Conservation (phyloP, 2,888 invertebrate genomes). For the Tortricodes alternella region DNA sequence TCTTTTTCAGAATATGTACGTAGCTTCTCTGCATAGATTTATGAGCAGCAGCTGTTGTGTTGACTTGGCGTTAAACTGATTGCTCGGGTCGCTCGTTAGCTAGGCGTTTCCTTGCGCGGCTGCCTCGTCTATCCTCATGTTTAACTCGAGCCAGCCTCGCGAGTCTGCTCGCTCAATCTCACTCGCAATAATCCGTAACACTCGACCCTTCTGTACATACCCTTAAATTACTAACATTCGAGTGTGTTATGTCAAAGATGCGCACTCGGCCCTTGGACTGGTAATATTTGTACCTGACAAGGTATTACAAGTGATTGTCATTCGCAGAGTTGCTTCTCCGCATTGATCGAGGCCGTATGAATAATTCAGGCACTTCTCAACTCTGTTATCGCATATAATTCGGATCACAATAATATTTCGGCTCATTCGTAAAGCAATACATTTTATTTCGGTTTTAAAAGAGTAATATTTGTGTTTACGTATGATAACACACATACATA, state of each 20-base stretch:
- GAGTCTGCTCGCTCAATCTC: too few relatives aligned
- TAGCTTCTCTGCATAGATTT: too few relatives aligned
- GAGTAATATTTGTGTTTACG: slow-evolving; percentile 1
- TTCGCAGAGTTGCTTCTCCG: slow-evolving; percentile 19
- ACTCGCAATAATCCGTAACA: too few relatives aligned
- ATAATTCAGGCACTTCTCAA: slow-evolving; percentile 45
- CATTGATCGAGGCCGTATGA: slow-evolving; percentile 38
- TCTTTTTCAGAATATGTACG: too few relatives aligned
- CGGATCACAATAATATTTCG: slow-evolving; percentile 40
- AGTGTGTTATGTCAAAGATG: background rate
- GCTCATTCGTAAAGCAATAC: slow-evolving; percentile 34
- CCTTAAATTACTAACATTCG: too few relatives aligned
- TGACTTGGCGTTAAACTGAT: too few relatives aligned
- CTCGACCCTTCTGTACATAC: too few relatives aligned
- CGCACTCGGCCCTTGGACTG: background rate
- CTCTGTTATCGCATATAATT: slow-evolving; percentile 51
- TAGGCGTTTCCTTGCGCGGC: too few relatives aligned
- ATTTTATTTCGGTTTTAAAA: slow-evolving; percentile 26
- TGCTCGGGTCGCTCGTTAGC: too few relatives aligned
- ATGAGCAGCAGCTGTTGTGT: too few relatives aligned
- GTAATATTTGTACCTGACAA: slow-evolving; percentile 13
- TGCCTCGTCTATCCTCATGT: too few relatives aligned
- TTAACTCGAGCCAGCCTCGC: too few relatives aligned
- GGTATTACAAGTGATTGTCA: slow-evolving; percentile 16
- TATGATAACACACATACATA: background rate